phyloP scores from a whole-genome alignment of 2,888 invertebrate species.

The Eristalinus sepulchralis region DNA sequence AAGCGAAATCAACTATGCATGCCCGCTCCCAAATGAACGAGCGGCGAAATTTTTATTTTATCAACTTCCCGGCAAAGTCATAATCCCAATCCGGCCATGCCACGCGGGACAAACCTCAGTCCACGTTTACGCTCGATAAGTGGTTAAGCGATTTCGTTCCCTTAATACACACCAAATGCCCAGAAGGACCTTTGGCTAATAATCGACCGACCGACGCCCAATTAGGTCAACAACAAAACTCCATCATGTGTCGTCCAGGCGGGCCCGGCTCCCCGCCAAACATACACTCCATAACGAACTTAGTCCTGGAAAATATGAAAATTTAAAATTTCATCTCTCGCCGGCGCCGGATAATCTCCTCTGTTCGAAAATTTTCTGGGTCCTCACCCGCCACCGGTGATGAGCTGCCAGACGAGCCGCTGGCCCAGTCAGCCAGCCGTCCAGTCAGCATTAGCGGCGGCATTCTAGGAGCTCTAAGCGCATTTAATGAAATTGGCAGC shows the following conservation, averaged over 20 bases:
- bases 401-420: not conserved
- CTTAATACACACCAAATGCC: constrained; percentile 56
- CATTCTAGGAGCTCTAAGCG: constrained; percentile 41
- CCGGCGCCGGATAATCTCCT: constrained; percentile 25
- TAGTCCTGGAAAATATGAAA: constrained; percentile 63
- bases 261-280: too few relatives aligned
- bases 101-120: constrained; percentile 66
- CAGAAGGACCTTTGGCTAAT: constrained; percentile 55
- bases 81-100: constrained; percentile 33
- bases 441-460: not conserved
- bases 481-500: constrained; percentile 70
- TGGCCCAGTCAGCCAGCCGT: too few relatives aligned
- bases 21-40: not conserved
- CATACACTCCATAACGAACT: constrained; percentile 46
- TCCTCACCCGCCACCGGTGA: not conserved
- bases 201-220: constrained; percentile 24
- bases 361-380: constrained; percentile 23
- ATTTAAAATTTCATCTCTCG: constrained; percentile 58
- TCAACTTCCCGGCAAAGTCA: constrained; percentile 20
- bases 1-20: not conserved
- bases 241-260: constrained; percentile 24
- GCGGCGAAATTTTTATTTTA: not conserved
- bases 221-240: constrained; percentile 65
- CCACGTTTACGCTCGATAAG: constrained; percentile 65
- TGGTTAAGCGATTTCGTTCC: constrained; percentile 49